Percentiles rank a stretch among this genome's conserved stretches.
These are phyloP conservation scores for Calliopum simillimum DNA, from an alignment of 2,888 invertebrate genomes.

Conservation along the genomic window DNA sequence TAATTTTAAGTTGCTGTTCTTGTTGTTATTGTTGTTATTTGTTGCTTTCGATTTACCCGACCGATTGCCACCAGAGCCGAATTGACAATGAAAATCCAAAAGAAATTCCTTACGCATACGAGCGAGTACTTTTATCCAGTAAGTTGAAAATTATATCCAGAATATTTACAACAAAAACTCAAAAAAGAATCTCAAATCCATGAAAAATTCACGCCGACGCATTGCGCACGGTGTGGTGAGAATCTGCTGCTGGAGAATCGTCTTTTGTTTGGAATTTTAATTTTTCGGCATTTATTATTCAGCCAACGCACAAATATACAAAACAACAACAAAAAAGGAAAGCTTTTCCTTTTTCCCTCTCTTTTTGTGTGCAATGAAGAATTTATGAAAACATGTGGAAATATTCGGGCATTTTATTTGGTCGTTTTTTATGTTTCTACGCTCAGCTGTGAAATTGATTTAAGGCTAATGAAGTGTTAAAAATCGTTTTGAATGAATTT, in stretches of 20 bases:
- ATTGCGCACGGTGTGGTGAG: constrained; percentile 21
- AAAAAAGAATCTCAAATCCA: too few species aligned
- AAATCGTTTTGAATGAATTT: constrained; percentile 14
- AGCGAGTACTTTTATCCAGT: constrained; percentile 26
- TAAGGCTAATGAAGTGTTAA: constrained; percentile 39
- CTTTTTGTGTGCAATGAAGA: constrained; percentile 9
- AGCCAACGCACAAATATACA: background rate
- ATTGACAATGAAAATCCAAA: constrained; percentile 54
- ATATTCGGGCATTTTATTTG: background rate
- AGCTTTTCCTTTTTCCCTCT: too few species aligned
- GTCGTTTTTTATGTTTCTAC: constrained; percentile 8
- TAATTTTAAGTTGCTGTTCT: background rate
- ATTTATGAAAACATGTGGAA: constrained; percentile 15
- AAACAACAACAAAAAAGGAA: too few species aligned
- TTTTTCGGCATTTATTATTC: background rate
- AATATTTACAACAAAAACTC: background rate
- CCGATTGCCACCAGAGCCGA: constrained; percentile 55
- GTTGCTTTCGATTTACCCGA: constrained; percentile 30
- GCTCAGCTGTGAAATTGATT: constrained; percentile 31
- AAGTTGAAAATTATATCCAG: constrained; percentile 11
- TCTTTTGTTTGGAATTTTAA: background rate
- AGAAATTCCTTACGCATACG: constrained; percentile 4
- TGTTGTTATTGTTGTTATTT: background rate
- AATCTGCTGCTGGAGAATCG: background rate
- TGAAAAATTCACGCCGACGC: constrained; percentile 38